Conservation (phyloP, 1,140 invertebrate species). For the Eueides isabella region DNA sequence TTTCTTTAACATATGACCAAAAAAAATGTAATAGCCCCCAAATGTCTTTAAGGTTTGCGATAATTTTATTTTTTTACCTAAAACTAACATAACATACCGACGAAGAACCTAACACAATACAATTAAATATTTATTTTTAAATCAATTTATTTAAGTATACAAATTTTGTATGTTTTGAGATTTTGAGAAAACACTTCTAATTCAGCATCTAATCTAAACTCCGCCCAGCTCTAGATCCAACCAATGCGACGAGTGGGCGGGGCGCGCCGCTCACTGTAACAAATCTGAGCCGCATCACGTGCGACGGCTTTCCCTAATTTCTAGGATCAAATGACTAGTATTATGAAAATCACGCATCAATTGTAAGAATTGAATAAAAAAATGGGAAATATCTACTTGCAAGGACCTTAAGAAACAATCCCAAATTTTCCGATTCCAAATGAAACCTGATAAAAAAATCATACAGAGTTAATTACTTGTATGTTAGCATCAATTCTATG, state of each 20-base stretch:
- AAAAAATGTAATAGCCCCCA: no score
- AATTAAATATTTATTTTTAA: no score
- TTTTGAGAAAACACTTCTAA: constrained; percentile 61
- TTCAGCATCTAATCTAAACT: constrained; percentile 69
- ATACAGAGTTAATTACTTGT: constrained; percentile 62
- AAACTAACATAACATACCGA: no score
- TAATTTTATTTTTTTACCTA: no score
- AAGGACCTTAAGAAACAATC: background rate
- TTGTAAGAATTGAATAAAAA: background rate
- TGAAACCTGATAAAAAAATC: constrained; percentile 38
- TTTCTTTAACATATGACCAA: no score
- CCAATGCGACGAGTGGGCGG: constrained; percentile 73
- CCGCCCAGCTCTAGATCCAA: constrained; percentile 66
- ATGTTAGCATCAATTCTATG: constrained; percentile 71
- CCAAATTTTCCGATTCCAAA: constrained; percentile 54
- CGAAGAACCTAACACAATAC: no score
- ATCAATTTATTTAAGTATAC: no score
- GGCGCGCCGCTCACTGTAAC: constrained; percentile 52
- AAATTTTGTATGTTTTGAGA: background rate
- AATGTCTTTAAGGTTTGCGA: no score
- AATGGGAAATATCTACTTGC: background rate
- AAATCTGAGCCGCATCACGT: constrained; percentile 58
- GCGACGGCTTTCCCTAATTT: constrained; percentile 52
- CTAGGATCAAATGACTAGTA: constrained; percentile 16
- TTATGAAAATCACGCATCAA: constrained; percentile 35